Base-by-base conservation (phyloP, 2,888 invertebrate species). In the Bunonema sp. region DNA sequence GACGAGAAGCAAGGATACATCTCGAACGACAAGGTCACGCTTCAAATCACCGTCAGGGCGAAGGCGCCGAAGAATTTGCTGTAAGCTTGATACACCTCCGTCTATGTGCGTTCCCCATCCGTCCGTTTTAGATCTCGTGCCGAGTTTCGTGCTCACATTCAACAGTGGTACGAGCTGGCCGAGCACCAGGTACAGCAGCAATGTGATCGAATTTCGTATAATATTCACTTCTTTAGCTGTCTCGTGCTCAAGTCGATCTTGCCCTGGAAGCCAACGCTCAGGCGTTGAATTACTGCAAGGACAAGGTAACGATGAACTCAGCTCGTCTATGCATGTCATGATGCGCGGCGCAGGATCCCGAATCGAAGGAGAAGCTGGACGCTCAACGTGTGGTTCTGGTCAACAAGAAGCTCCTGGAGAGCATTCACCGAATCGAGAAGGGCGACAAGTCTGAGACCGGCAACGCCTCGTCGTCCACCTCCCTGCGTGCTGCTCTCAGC, bases 1-100 rank as follows among this genome's bases (percentile, higher is more conserved):
- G 88, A 93, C 70, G 79, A 82, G 1, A 83, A 85, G 37, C 88
- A 85, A 70, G 88, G 86, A 28, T 91, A 80, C 68, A 80, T 89
- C 30, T 70, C 72, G 70, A 86, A 93, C 70, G 89, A 91, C 70
- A 75, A 81, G 37, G 85, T 93, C 42, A 83, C 82, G 18, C 74
- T 91, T 37, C 87, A 89, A 72, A 80, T 79, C 19, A 70, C 71
- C 51, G 75, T 76, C 18, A 70, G 70, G 34, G 76, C 77, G 24
- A 77, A 77, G 57, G 72, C 75, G 16, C 75, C 77, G 15, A 76
- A 76, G 61, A 76, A 76, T 43, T 75, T 76, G 44, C 72, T 75
- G 74, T 74, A 50, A 51, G 62, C 45, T 38, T 18, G 12, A 28
- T 34, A 2, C n/a, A 16, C 23, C 10, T 19, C n/a, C 18, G 4